Evolutionary conservation across 2,797 vertebrate species (phyloP).

Genomic region (Alauda arvensis): DNA sequence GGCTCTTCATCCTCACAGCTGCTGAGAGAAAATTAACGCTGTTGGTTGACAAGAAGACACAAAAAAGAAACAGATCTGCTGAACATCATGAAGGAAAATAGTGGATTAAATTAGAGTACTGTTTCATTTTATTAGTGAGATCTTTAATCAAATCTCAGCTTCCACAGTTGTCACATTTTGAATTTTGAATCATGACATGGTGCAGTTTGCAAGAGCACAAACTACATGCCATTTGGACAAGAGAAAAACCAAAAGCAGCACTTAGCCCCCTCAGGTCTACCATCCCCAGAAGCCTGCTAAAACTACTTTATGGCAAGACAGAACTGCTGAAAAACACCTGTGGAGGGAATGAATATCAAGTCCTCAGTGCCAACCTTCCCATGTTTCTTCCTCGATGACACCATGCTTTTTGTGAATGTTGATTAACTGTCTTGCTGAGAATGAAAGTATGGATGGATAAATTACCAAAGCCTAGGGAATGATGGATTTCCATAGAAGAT

Average conservation of each 20-base stretch:
- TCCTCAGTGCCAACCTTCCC: not conserved
- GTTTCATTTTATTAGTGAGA: not conserved
- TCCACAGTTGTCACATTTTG: not conserved
- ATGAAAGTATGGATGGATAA: not conserved
- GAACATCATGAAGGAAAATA: not conserved
- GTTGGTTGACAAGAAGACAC: not conserved
- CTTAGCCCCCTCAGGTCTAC: not conserved
- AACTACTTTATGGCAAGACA: not conserved
- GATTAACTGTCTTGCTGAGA: not conserved
- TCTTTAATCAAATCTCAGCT: not conserved
- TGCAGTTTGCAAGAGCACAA: not conserved
- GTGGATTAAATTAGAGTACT: not conserved
- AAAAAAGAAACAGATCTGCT: not conserved
- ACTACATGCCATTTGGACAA: not conserved
- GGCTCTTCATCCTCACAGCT: accelerated
- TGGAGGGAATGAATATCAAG: accelerated
- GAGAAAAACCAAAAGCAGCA: not conserved
- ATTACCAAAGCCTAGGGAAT: not conserved
- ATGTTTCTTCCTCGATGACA: not conserved
- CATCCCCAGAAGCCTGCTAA: not conserved
- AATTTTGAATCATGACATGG: not conserved
- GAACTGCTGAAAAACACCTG: not conserved
- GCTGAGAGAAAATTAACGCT: not conserved
- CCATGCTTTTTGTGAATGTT: not conserved
- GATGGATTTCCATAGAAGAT: not conserved